Evolutionary conservation across 1,140 invertebrate genomes (phyloP), one percentile per base, ranked within the genome.

Genomic region (Plodia interpunctella): DNA sequence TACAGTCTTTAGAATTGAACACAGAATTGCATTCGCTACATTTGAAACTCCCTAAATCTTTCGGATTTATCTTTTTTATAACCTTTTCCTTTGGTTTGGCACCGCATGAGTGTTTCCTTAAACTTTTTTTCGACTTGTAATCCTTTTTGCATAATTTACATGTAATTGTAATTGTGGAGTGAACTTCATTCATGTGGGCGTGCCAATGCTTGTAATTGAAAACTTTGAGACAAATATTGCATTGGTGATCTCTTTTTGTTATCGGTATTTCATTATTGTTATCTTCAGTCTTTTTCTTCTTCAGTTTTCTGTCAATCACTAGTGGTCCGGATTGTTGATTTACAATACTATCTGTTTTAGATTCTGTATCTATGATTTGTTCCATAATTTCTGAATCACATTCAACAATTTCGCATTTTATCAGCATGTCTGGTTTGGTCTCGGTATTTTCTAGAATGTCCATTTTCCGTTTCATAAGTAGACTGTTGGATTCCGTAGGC

Each of bases 181-280:
- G 74, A 5, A 66, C 65, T 6, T 59, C 53, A 13, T 9, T 65
- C 57, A 72, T 72, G n/a, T 80, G 77, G 0, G 38, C 25, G 6
- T 65, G 35, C 72, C 68, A 78, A 15, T 5, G 25, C 49, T 68
- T 74, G 6, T 73, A 75, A 5, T 55, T 20, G 15, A 55, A 67
- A 2, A 50, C 59, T 49, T 72, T 73, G 8, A 62, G 35, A 49
- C 78, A 80, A 8, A 72, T 63, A 0, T 62, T 8, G 61, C 78
- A 80, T 15, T 64, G 17, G 18, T 72, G 53, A 17, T 5, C 1
- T 55, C 11, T 25, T 57, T 49, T 25, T 8, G 54, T 52, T 25
- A 38, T n/a, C 25, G 51, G 51, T 53, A 44, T 2, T n/a, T 44
- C 38, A 15, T 44, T 44, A 15, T 44, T 44, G n/a, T 15, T 44